Base-by-base conservation (phyloP, 2,113 vertebrate genomes). In the Cichladusa arquata region DNA sequence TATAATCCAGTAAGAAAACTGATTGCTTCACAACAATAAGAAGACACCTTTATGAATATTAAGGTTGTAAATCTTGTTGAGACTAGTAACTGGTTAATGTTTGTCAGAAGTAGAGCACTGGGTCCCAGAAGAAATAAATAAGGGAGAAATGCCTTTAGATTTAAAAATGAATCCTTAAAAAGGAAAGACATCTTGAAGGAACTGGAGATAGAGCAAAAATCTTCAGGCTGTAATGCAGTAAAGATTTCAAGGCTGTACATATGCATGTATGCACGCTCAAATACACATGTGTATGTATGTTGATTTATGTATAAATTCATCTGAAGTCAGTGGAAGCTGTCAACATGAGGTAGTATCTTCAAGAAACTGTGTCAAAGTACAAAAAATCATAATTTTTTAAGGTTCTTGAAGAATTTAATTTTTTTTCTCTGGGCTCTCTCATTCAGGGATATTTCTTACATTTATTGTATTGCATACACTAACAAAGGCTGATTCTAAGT, bases 241-340 rank as follows among this genome's bases (percentile, higher is more conserved):
- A 83, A 80, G 23, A 6, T 20, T 38, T 86, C 20, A 62, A 80
- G 57, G 20, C 5, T 38, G 5, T 12, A 5, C 64, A 20, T 12
- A 9, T 47, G 14, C 10, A 33, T 0, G 0, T 64, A 34, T 53
- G 18, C 19, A 12, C 19, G 25, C 2, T 6, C 11, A 50, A 57
- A 44, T 3, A 4, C 24, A 9, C 5, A 8, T 7, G 5, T 86
- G 17, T 10, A 13, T 28, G 11, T 13, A 11, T 31, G 6, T 42
- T 53, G 19, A 36, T 45, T 40, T 67, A 38, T 12, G 5, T 4
- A 36, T 19, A 5, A 67, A 67, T 54, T 82, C 7, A 42, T n/a
- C 28, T 66, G 10, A 72, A 76, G 36, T 23, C 38, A 48, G 29
- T 29, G 14, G 31, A 72, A 72, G 22, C 8, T 76, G 40, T 71